Base-by-base conservation (phyloP, 2,888 invertebrate genomes). In the Acholoe squamosa region DNA sequence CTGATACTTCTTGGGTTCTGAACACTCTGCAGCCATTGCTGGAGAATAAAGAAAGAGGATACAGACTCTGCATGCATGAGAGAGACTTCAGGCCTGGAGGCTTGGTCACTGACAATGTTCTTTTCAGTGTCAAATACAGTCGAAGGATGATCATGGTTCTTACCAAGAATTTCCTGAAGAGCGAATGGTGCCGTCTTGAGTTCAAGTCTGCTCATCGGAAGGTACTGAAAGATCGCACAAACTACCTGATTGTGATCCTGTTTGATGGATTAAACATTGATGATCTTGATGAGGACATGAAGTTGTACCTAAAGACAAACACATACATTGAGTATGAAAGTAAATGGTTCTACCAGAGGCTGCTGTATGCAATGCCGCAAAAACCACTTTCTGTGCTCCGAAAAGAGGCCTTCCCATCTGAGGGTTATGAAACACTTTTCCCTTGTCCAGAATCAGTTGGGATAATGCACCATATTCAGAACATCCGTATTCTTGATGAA, bases 161-260 rank as follows among this genome's bases (percentile, higher is more conserved):
- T 25, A 76, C 89, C 28, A 76, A 71, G 31, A 77, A 89, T n/a
- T 89, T 77, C 77, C 52, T 77, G 28, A 89, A 67, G 67, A 89
- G 89, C 76, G 89, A 89, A 19, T 89, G 89, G 89, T 89, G 89
- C 22, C 25, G 19, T 0, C 67, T 89, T 43, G 89, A 89, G 33
- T 89, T 89, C 28, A 67, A 67, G 28, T 71, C 89, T 25, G 89
- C 89, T 51, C 89, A 89, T 31, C 76, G 71, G 3, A 25, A 34
- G 12, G 89, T 77, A n/a, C 31, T 89, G 10, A 77, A 89, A 25
- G 77, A 71, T 28, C 43, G 89, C 43, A 25, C 76, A 16, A 89
- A 89, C 52, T 89, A 89, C 67, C 52, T 89, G 34, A 52, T 89
- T 16, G 77, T 89, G 16, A 76, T 89, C 25, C 51, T 89, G n/a